Evolutionary conservation across 2,797 vertebrate species (phyloP).

Genomic region (Eidolon dupreanum): DNA sequence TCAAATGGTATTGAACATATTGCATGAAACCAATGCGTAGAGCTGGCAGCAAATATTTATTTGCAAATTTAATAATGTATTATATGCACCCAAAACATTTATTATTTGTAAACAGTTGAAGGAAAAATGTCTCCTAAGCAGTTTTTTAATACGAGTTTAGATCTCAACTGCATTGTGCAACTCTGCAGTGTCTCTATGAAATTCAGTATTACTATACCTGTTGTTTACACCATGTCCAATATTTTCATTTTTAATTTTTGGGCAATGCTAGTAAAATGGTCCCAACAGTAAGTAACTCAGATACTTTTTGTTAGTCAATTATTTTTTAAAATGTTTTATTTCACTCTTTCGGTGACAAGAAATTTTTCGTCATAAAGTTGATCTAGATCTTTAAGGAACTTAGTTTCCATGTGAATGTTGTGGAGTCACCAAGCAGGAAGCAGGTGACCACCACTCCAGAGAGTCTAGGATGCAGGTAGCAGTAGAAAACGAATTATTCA

Average conservation of each 20-base stretch:
- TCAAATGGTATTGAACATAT: neutral
- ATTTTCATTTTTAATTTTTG: neutral
- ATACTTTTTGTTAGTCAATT: neutral
- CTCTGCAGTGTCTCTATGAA: neutral
- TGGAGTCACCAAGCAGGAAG: neutral
- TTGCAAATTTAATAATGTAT: slow-evolving; percentile 47
- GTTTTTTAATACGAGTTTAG: neutral
- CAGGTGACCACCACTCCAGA: neutral
- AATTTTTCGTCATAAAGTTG: neutral
- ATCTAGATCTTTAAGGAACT: neutral
- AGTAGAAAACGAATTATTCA: neutral
- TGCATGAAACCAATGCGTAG: neutral
- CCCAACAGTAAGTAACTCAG: neutral
- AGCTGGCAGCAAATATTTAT: slow-evolving; percentile 34
- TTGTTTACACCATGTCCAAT: no score
- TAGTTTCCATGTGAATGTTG: neutral
- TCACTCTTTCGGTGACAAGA: neutral
- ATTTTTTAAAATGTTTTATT: neutral
- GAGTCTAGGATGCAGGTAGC: neutral
- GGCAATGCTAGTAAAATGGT: neutral
- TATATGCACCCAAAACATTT: neutral
- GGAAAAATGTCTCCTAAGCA: neutral
- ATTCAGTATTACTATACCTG: neutral
- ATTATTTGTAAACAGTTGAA: neutral
- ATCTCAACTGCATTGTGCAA: neutral